Evolutionary conservation across 1,140 invertebrate genomes (phyloP), one percentile per base, ranked within the genome.

Genomic region (Lepidurus apus): DNA sequence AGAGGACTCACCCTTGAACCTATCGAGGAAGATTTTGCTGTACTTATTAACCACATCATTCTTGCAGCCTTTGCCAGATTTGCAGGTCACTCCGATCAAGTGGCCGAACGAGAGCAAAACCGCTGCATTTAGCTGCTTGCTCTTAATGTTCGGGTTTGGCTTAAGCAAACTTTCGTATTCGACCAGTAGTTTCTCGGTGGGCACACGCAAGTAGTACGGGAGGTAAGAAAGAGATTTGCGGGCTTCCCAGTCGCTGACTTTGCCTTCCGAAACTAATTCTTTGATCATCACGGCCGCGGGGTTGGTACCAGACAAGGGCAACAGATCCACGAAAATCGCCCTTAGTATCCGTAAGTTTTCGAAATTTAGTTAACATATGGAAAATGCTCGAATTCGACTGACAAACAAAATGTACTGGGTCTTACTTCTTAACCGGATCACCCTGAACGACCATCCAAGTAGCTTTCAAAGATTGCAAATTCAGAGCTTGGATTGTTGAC

Each of bases 281-380:
- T 80, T 80, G 76, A 80, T 74, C 43, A 77, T 45, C 42, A 80
- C 24, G n/a, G 79, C 79, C 43, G 76, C 79, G 11, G 79, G 73
- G 44, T 80, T 80, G 43, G 76, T 77, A 42, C 79, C 79, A 73
- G 79, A 73, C 11, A 43, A 26, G 7, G 79, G 75, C 1, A 77
- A 26, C 10, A 80, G 43, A 43, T 80, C 79, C 7, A 44, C 43
- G 73, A 77, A 80, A n/a, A 77, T 7, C 9, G 65, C 74, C 73
- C 79, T 80, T 7, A 43, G 34, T n/a, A 74, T 21, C 26, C 2
- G 43, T 4, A 21, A 34, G 34, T 34, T 43, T 43, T 76, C 45
- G 42, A 43, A 17, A 5, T 43, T 21, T 17, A 10, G 42, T 77
- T 77, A 47, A 24, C 9, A 1, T 17, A 44, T 47, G 24, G 42